phyloP scores from a whole-genome alignment of 1,140 invertebrate genomes.

The Stegodyphus mimosarum region DNA sequence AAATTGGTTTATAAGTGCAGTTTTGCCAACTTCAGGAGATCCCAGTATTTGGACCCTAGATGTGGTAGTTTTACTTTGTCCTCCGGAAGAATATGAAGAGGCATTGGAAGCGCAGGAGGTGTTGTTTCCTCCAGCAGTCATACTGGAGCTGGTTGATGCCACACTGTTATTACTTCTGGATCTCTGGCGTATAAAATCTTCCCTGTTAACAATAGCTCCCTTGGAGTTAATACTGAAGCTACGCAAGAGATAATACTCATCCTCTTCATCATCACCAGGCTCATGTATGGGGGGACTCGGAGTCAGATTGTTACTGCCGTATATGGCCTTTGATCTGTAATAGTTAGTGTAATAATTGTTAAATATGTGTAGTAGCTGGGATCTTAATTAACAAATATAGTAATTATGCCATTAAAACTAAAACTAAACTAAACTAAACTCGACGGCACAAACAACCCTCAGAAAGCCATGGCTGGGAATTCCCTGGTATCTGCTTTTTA shows the following conservation, averaged over 20 bases:
- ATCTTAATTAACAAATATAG: too few species aligned
- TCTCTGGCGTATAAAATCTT: slow-evolving; percentile 74
- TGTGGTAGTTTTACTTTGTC: background rate
- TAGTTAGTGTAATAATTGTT: too few species aligned
- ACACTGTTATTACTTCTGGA: slow-evolving; percentile 69
- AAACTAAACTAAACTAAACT: too few species aligned
- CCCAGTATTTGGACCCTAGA: slow-evolving; percentile 65
- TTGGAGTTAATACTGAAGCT: slow-evolving; percentile 90
- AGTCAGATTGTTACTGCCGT: background rate
- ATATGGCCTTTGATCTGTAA: background rate
- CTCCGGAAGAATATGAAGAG: slow-evolving; percentile 48
- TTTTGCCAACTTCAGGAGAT: slow-evolving; percentile 65
- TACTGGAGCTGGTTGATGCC: slow-evolving; percentile 69
- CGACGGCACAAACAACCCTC: too few species aligned
- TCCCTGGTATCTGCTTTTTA: too few species aligned
- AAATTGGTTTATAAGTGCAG: slow-evolving; percentile 66
- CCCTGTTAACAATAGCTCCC: slow-evolving; percentile 79
- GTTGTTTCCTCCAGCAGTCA: background rate
- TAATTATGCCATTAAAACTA: too few species aligned
- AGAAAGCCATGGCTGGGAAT: too few species aligned
- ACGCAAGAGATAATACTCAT: slow-evolving; percentile 76
- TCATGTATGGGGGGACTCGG: slow-evolving; percentile 47
- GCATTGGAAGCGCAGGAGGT: slow-evolving; percentile 17
- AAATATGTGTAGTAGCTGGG: too few species aligned
- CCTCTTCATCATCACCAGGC: slow-evolving; percentile 55